Conservation (phyloP, 2,113 vertebrate genomes). For the Erpornis zantholeuca region DNA sequence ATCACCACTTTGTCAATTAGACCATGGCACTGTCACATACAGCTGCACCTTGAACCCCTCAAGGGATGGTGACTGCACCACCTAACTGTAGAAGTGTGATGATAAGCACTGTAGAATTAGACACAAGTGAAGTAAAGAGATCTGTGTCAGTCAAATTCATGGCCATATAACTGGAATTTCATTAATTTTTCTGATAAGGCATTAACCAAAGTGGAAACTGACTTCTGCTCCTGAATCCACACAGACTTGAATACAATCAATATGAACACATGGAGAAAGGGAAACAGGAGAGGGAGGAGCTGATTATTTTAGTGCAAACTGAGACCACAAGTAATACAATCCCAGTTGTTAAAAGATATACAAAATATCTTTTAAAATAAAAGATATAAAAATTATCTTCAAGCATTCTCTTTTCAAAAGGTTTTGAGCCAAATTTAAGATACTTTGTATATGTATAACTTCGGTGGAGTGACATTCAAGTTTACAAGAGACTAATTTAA, state of each 20-base stretch:
- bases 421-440: background rate
- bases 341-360: background rate
- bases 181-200: background rate
- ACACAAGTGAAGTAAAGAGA: background rate
- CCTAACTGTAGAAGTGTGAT: background rate
- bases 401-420: background rate
- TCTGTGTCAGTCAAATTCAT: background rate
- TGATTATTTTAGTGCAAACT: background rate
- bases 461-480: background rate
- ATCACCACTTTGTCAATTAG: background rate
- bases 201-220: background rate
- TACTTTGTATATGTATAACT: background rate
- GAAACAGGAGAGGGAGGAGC: background rate
- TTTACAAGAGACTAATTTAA: background rate
- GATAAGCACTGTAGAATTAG: background rate
- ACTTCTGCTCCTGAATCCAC: background rate
- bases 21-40: rapidly evolving
- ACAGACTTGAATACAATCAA: background rate
- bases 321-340: background rate
- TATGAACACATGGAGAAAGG: background rate
- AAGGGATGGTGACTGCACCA: background rate
- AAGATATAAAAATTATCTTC: background rate
- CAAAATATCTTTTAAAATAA: too few species aligned
- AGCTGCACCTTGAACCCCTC: background rate
- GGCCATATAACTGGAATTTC: background rate